Conservation (phyloP, 2,113 vertebrate genomes). For the Onychostoma macrolepis region DNA sequence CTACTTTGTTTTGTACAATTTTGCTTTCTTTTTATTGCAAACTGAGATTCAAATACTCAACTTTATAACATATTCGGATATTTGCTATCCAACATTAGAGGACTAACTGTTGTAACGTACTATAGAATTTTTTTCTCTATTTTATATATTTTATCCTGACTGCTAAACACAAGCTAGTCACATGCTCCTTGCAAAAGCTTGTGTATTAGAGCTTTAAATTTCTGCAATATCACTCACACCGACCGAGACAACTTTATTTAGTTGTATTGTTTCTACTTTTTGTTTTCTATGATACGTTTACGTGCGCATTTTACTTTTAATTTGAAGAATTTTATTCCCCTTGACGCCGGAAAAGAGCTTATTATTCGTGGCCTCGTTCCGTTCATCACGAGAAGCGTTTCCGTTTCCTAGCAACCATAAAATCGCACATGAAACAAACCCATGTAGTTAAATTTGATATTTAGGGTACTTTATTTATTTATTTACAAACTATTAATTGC, state of each 20-base stretch:
- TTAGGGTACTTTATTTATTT: neutral
- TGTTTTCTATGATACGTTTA: neutral
- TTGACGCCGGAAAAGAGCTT: neutral
- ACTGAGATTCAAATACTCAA: neutral
- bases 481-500: neutral
- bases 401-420: conserved; percentile 44
- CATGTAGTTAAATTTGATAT: neutral
- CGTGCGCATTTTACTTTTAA: neutral
- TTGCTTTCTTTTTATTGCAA: neutral
- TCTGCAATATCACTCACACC: neutral
- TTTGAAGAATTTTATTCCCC: neutral
- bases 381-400: conserved; percentile 2
- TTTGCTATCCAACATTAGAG: neutral
- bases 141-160: neutral
- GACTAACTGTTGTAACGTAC: neutral
- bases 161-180: no score
- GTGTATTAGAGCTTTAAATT: neutral
- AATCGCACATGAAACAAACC: neutral
- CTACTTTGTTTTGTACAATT: neutral
- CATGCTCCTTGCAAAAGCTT: neutral
- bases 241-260: neutral
- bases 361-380: conserved; percentile 13
- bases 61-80: neutral
- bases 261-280: neutral
- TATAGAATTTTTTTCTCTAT: neutral